Evolutionary conservation across 2,797 vertebrate species (phyloP).

Genomic region (Argya squamiceps): DNA sequence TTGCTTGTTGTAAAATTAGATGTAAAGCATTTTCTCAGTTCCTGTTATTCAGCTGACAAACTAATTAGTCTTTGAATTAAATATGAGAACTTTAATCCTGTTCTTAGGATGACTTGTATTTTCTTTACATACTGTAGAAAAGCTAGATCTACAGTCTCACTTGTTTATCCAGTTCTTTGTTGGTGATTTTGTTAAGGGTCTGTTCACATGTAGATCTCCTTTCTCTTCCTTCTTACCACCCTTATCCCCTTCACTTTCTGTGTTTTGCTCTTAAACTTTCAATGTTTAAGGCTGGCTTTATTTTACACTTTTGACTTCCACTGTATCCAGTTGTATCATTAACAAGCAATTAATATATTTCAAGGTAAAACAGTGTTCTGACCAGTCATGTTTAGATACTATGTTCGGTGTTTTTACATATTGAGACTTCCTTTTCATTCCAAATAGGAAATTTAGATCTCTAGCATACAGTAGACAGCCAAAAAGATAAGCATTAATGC

Average conservation of each 20-base stretch:
- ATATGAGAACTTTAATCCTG: not conserved
- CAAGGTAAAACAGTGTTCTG: not conserved
- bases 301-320: not conserved
- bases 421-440: not conserved
- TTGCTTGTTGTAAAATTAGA: not conserved
- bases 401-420: not conserved
- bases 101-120: not conserved
- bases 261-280: not conserved
- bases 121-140: not conserved
- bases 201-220: not conserved
- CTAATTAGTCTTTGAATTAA: not conserved
- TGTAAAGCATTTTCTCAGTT: not conserved
- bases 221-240: not conserved
- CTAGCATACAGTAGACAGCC: not conserved
- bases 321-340: not conserved
- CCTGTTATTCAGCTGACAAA: not conserved
- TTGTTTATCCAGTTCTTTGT: not conserved
- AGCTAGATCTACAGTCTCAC: not conserved
- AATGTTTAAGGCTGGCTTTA: not conserved
- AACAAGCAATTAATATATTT: not conserved
- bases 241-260: not conserved
- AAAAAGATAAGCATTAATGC: not conserved
- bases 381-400: not conserved
- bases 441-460: not conserved
- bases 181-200: not conserved